Evolutionary conservation across 1,140 invertebrate genomes (phyloP).

Genomic region (Chironomus tepperi): DNA sequence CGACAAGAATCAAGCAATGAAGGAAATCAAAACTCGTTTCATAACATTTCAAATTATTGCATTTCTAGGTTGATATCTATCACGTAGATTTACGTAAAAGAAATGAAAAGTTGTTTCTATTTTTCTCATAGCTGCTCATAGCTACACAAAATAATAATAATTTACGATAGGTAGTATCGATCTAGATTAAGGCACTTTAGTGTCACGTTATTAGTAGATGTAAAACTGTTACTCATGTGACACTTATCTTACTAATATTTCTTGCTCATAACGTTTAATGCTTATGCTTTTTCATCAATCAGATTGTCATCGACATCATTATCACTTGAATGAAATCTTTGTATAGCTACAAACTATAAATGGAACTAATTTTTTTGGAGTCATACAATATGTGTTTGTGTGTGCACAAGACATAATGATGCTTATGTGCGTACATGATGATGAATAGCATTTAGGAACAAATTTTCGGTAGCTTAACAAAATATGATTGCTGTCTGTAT

Average conservation of each 20-base stretch:
- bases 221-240: slow-evolving; percentile 2
- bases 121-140: too few species aligned
- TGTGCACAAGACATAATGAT: not conserved
- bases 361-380: not conserved
- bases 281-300: not conserved
- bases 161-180: not conserved
- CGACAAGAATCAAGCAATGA: too few species aligned
- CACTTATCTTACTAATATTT: not conserved
- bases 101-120: too few species aligned
- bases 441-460: not conserved
- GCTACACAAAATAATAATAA: too few species aligned
- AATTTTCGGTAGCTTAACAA: not conserved
- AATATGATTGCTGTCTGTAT: not conserved
- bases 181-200: slow-evolving; percentile 6
- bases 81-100: too few species aligned
- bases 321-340: not conserved
- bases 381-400: not conserved
- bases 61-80: too few species aligned
- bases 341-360: not conserved
- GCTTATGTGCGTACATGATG: not conserved
- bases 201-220: slow-evolving; percentile 12
- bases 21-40: too few species aligned
- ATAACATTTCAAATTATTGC: too few species aligned
- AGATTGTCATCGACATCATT: slow-evolving; percentile 7
- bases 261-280: slow-evolving; percentile 1